A percentile compares a stretch with the other conserved stretches of the same genome.
These are phyloP conservation scores for Leptoclinus maculatus DNA, from an alignment of 2,797 vertebrate genomes.

Conservation along the genomic window DNA sequence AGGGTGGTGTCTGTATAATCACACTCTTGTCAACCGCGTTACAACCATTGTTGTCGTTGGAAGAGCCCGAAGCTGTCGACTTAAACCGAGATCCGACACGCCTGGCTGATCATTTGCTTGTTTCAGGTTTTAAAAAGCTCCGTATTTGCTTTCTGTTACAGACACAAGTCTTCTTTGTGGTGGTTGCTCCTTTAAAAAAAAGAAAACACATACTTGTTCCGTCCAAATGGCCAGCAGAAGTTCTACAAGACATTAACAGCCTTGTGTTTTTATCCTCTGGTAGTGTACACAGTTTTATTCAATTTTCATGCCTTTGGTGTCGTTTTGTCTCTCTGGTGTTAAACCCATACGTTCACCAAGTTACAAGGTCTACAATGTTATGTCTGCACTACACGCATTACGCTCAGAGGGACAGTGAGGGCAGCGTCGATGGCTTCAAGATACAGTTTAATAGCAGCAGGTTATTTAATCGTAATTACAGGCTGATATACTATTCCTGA, in stretches of 20 bases:
- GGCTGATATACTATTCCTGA: not conserved
- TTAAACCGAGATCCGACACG: constrained; percentile 37
- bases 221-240: not conserved
- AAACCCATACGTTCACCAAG: not conserved
- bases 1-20: constrained; percentile 41
- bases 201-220: not conserved
- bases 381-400: constrained; percentile 33
- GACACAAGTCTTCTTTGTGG: not conserved
- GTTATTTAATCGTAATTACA: constrained; percentile 18
- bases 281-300: constrained; percentile 1
- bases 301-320: not conserved
- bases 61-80: constrained; percentile 29
- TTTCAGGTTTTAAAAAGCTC: constrained; percentile 43
- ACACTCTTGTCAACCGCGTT: constrained; percentile 58
- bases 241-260: not conserved
- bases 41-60: constrained; percentile 62
- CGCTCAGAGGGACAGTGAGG: constrained; percentile 4
- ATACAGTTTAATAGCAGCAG: constrained; percentile 4
- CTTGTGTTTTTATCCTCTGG: not conserved
- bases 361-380: constrained; percentile 10
- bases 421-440: not conserved
- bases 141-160: constrained; percentile 20
- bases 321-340: not conserved
- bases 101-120: constrained; percentile 44
- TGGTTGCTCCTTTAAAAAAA: not conserved